A percentile compares a stretch with the other conserved stretches of the same genome.
phyloP scores from a whole-genome alignment of 2,113 vertebrate species.

The Passer domesticus region DNA sequence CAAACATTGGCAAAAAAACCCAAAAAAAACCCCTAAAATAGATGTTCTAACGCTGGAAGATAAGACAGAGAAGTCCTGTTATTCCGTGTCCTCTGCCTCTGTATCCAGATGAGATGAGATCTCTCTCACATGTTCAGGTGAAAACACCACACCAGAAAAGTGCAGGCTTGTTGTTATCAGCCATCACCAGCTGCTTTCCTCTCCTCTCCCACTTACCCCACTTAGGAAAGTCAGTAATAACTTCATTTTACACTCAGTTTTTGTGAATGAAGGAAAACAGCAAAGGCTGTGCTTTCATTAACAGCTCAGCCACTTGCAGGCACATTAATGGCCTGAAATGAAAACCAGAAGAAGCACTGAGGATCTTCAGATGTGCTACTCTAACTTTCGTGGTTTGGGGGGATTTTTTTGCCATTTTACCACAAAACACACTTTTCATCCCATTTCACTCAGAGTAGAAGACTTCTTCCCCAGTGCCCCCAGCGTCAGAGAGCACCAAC shows the following conservation, averaged over 20 bases:
- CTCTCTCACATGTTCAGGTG: rapidly evolving
- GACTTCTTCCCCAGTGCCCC: background rate
- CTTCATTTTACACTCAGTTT: rapidly evolving
- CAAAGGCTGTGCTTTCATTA: background rate
- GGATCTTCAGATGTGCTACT: background rate
- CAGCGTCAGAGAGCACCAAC: background rate
- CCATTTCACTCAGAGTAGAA: background rate
- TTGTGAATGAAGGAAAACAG: background rate
- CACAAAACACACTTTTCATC: background rate
- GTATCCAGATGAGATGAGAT: background rate
- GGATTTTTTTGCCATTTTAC: background rate
- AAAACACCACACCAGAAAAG: rapidly evolving
- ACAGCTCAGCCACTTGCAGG: background rate
- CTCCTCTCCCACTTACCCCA: background rate
- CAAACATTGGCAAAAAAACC: background rate
- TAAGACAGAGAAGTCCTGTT: background rate
- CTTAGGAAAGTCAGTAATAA: too few relatives aligned
- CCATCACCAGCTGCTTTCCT: background rate
- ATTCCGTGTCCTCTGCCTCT: background rate
- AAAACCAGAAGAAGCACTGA: background rate
- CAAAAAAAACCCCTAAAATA: background rate
- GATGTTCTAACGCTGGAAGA: background rate
- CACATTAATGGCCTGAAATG: rapidly evolving
- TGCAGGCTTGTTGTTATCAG: background rate
- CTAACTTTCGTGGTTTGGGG: background rate